Evolutionary conservation across 1,140 invertebrate species (phyloP).

Genomic region (Drosophila kikkawai): DNA sequence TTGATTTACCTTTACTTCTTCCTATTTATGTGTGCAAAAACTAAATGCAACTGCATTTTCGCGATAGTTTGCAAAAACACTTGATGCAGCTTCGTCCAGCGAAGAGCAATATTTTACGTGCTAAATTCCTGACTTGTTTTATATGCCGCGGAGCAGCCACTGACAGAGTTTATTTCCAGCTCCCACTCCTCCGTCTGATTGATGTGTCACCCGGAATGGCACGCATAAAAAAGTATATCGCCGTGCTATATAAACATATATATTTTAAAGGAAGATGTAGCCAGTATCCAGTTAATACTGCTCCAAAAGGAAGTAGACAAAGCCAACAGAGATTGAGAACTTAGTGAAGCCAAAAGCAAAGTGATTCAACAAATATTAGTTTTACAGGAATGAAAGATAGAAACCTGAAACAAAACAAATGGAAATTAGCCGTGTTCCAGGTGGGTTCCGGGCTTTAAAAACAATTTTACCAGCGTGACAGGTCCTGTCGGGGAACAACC

Average conservation of each 20-base stretch:
- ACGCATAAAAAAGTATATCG: background rate
- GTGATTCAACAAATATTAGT: conserved; percentile 26
- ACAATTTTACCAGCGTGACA: conserved; percentile 33
- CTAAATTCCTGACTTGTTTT: conserved; percentile 22
- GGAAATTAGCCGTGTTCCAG: conserved; percentile 32
- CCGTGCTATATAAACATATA: conserved; percentile 1
- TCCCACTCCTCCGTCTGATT: conserved; percentile 13
- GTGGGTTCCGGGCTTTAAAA: conserved; percentile 36
- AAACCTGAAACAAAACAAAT: conserved; percentile 34
- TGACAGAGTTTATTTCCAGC: conserved; percentile 4
- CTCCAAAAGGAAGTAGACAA: background rate
- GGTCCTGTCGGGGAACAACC: conserved; percentile 19
- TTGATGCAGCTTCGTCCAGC: conserved; percentile 14
- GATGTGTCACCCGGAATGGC: conserved; percentile 20
- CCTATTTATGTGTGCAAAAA: background rate
- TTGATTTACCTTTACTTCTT: background rate
- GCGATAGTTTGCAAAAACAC: conserved; percentile 9
- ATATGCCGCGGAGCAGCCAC: conserved; percentile 11
- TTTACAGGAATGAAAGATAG: background rate
- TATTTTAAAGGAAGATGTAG: background rate
- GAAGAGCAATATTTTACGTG: conserved; percentile 27
- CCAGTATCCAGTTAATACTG: background rate
- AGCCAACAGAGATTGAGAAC: conserved; percentile 3
- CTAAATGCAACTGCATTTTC: background rate
- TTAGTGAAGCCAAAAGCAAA: conserved; percentile 9